These are phyloP conservation scores for Gerosis bhagava DNA, from an alignment of 2,888 invertebrate genomes.

Conservation along the genomic window DNA sequence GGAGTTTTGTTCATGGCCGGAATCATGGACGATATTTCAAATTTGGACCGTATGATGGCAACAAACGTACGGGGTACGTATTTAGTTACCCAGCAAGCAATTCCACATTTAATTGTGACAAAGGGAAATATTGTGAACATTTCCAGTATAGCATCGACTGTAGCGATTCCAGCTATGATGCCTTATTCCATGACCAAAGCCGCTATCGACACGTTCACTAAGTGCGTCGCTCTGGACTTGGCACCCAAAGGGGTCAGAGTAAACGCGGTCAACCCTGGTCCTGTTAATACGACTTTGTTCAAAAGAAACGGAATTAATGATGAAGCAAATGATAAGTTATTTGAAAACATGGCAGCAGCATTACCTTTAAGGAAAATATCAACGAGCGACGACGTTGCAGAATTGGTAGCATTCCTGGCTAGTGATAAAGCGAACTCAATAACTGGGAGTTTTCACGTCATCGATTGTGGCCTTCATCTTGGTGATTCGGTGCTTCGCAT, in stretches of 20 bases:
- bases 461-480: slow-evolving; percentile 58
- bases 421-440: slow-evolving; percentile 58
- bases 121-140: slow-evolving; percentile 63
- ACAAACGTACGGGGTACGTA: slow-evolving; percentile 62
- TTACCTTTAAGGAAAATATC: slow-evolving; percentile 52
- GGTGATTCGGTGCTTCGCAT: slow-evolving; percentile 35
- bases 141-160: slow-evolving; percentile 55
- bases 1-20: slow-evolving; percentile 48
- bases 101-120: slow-evolving; percentile 50
- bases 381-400: slow-evolving; percentile 54
- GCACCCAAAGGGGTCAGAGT: slow-evolving; percentile 58
- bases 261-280: slow-evolving; percentile 64
- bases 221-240: slow-evolving; percentile 57
- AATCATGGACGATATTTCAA: slow-evolving; percentile 42
- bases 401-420: slow-evolving; percentile 55
- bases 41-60: slow-evolving; percentile 53
- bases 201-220: slow-evolving; percentile 62
- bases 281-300: slow-evolving; percentile 57
- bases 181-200: slow-evolving; percentile 68
- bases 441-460: slow-evolving; percentile 53
- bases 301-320: slow-evolving; percentile 51
- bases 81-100: slow-evolving; percentile 48
- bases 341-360: slow-evolving; percentile 41
- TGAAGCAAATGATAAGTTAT: slow-evolving; percentile 45
- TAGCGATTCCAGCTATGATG: slow-evolving; percentile 48